Evolutionary conservation across 2,797 vertebrate genomes (phyloP), one percentile per base, ranked within the genome.

Genomic region (Smutsia gigantea): DNA sequence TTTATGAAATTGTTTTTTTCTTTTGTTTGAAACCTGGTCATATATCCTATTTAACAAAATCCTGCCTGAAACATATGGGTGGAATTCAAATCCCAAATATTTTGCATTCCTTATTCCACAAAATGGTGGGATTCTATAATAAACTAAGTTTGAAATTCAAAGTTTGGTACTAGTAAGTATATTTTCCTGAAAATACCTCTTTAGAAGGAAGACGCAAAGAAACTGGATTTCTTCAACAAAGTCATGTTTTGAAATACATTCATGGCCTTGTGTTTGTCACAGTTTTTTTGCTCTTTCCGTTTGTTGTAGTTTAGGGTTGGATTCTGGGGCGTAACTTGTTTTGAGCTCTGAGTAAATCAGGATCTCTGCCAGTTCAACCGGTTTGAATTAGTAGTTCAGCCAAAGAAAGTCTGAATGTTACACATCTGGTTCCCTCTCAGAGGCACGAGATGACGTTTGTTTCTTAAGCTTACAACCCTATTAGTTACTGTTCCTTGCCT

Each of bases 141-240:
- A 77, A 71, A 74, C 75, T 81, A 46, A 81, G 71, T 72, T 63
- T 84, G 57, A 94, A 96, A 93, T 59, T 63, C 51, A 94, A 90
- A 96, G 14, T 79, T 89, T 77, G 74, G 63, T 34, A 42, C 34
- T 42, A 25, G 29, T 79, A 66, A 63, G 64, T 93, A 31, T 71
- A 8, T 77, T 71, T 87, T 94, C 78, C 93, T 95, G 39, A 92
- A 94, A 72, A 77, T 57, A 57, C n/a, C 53, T 94, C 49, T 59
- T 93, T 75, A 69, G 27, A 94, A 91, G 46, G 42, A 74, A 94
- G 75, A 57, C 49, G 91, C 57, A 79, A 66, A 93, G 37, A 94
- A 71, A 95, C 82, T 69, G 63, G 23, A 49, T 97, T 71, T 95
- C 59, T 53, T 86, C 82, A 85, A 91, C 83, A 91, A 79, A 89